Base-by-base conservation (phyloP, 2,797 vertebrate genomes). In the Netta rufina region DNA sequence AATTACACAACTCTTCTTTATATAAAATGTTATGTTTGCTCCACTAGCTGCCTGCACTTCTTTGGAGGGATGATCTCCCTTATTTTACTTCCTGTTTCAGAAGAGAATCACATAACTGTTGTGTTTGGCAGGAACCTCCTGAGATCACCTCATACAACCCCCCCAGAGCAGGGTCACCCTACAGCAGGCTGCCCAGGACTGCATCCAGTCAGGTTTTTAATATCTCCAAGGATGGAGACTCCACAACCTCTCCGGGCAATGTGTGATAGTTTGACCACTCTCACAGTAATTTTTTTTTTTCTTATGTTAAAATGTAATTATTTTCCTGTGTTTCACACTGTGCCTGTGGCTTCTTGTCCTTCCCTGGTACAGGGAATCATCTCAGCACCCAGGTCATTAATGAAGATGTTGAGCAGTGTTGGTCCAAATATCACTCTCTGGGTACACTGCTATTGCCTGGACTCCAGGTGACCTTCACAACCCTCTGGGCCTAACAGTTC, bases 111-210 rank as follows among this genome's bases (percentile, higher is more conserved):
- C n/a, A 73, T 21, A 36, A 19, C 33, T 71, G 17, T 27, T 78
- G 38, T 64, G 49, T 56, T 18, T 45, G 30, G 14, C 24, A 87
- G 20, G 54, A 67, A 36, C 39, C 58, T 69, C 51, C 66, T 70
- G 39, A 78, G 49, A 33, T 72, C 27, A 28, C 41, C 43, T 72
- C 13, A n/a, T 78, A 43, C 20, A 69, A 18, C 8, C 0, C n/a
- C 43, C 0, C 10, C 18, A 5, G 53, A 81, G 33, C 45, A 39
- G n/a, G 7, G 7, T 72, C 27, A 65, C 36, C 64, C 78, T 0
- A 0, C 0, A 87, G 9, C 36, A 84, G 28, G 30, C 66, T 91
- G 10, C 18, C 33, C 28, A 27, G 16, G 15, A 8, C 22, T 74
- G 8, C 36, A 7, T 72, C 33, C 22, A 49, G 2, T n/a, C 11